Conservation (phyloP, 2,888 invertebrate genomes). For the Sisyra nigra region DNA sequence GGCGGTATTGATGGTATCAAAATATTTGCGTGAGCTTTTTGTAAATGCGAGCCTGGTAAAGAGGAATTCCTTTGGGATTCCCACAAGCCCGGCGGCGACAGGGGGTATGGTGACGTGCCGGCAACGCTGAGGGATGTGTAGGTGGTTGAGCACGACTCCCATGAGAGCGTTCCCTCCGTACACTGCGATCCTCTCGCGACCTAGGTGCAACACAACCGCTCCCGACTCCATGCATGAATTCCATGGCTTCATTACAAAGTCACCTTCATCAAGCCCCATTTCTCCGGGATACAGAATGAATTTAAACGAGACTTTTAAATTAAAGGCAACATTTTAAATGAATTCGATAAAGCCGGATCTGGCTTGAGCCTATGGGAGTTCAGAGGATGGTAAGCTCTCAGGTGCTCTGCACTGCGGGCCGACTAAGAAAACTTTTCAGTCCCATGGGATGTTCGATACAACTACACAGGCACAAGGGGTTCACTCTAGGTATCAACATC, state of each 20-base stretch:
- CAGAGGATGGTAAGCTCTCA: background rate
- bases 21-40: no score
- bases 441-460: background rate
- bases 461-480: background rate
- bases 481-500: background rate
- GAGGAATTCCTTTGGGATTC: constrained; percentile 1
- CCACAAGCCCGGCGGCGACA: constrained; percentile 3
- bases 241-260: no score
- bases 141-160: constrained; percentile 3
- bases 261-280: no score
- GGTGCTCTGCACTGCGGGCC: constrained; percentile 2
- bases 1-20: no score
- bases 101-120: constrained; percentile 2
- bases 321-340: background rate
- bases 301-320: no score
- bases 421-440: constrained; percentile 1
- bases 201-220: background rate
- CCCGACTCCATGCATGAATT: background rate
- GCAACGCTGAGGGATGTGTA: background rate
- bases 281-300: no score
- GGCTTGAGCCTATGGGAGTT: background rate
- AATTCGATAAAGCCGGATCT: background rate
- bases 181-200: background rate
- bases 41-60: constrained; percentile 1
- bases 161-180: background rate